Base-by-base conservation (phyloP, 2,888 invertebrate species). In the Leptothorax acervorum region DNA sequence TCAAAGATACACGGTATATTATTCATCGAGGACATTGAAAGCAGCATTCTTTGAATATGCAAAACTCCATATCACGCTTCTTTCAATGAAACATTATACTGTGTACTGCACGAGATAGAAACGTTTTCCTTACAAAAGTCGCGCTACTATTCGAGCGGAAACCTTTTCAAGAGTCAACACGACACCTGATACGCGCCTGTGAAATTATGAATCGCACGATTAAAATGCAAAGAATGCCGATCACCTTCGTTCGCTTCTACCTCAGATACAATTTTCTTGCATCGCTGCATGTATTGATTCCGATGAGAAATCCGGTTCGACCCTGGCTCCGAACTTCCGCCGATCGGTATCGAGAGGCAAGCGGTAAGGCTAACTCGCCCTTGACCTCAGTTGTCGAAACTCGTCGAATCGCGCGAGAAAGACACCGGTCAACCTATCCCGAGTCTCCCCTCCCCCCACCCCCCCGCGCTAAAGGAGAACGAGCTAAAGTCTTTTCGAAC, bases 401-500 rank as follows among this genome's bases (percentile, higher is more conserved):
- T 31, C 6, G n/a, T 45, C 39, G 23, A 60, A 73, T 15, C 23
- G 60, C 31, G 11, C 11, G 23, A 35, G 23, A 8, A 65, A 35
- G 12, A 45, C 35, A 71, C 9, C 31, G 53, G 42, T 1, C 23
- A 5, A 48, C 45, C 11, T n/a, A 15, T 70, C 42, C 39, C 39
- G 18, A 39, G 53, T 62, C 62, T 12, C 60, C 57, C 28, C 68
- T 39, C 18, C 63, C 55, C 23, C 76, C 45, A 48, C 53, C n/a
- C 15, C 42, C 42, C 57, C 28, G 5, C n/a, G 35, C 45, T 66
- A 48, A 66, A 79, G 42, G 28, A 71, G 75, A 70, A 65, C 76
- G 39, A 60, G 39, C 48, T 75, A 53, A 79, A 60, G 51, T 55
- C 68, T 70, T 66, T 78, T 35, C 45, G 35, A 88, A 88, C 86